Base-by-base conservation (phyloP, 2,888 invertebrate species). In the Netelia fuscicornis region DNA sequence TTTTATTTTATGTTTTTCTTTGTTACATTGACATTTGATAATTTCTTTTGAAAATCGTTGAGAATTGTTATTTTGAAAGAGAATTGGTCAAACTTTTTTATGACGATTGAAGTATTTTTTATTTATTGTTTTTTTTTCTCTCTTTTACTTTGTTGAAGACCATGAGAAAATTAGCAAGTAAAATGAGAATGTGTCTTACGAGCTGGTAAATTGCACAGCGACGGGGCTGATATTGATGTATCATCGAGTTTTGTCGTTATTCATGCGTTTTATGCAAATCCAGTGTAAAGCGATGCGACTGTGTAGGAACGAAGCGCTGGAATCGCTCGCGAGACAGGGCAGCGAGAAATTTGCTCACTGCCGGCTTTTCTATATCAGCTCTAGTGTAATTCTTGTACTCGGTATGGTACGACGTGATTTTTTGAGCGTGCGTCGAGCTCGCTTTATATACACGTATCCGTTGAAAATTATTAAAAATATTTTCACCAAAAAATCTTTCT, bases 261-360 rank as follows among this genome's bases (percentile, higher is more conserved):
- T 75, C 85, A 79, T 76, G 75, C 71, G 79, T 82, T 82, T 78
- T 20, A 82, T 85, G 79, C 75, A 85, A 82, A 85, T 85, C 70
- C 48, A 79, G 56, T 56, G 67, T 67, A 76, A 60, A 82, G 76
- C 44, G 37, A 65, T 23, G 75, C 65, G 79, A 64, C 58, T 67
- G 48, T 48, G 13, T 3, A 48, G 48, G 8, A 37, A 42, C 68
- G 68, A 56, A 75, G 70, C 74, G 77, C 84, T 77, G 42, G 75
- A 74, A 60, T 76, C 78, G 67, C 54, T 62, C 85, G 65, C 74
- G 75, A 80, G 48, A 71, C 74, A 62, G 44, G 25, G 54, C 6
- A 37, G 37, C 42, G 74, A 72, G 60, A 67, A 48, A 48, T 67
- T 17, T 58, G 30, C 44, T 60, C 62, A 67, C 67, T 54, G 62